These are phyloP conservation scores for Rhogogaster chlorosoma DNA, from an alignment of 2,888 invertebrate genomes.

Conservation along the genomic window DNA sequence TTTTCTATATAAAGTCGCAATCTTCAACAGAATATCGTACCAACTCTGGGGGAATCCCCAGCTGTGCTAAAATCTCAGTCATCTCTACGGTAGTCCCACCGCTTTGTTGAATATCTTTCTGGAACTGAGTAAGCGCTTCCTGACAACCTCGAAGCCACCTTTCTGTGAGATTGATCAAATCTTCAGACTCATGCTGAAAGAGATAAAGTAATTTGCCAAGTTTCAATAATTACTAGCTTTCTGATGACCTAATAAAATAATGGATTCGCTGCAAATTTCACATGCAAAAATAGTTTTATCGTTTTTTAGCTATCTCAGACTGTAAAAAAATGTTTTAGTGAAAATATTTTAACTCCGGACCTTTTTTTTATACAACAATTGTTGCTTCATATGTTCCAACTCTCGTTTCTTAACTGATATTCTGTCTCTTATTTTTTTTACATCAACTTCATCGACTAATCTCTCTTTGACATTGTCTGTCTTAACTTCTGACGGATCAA, in stretches of 20 bases:
- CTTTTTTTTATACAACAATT: slow-evolving; percentile 61
- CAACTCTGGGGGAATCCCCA: slow-evolving; percentile 79
- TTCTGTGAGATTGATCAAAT: slow-evolving; percentile 78
- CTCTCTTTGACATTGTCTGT: slow-evolving; percentile 27
- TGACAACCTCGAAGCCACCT: slow-evolving; percentile 81
- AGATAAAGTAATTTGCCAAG: slow-evolving; percentile 73
- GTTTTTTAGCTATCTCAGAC: neutral
- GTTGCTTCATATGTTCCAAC: slow-evolving; percentile 60
- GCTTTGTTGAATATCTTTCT: slow-evolving; percentile 78
- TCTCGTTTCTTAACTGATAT: slow-evolving; percentile 77
- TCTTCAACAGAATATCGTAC: slow-evolving; percentile 80
- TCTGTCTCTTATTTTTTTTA: slow-evolving; percentile 77
- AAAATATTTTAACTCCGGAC: slow-evolving; percentile 52
- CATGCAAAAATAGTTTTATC: neutral
- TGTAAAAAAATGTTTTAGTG: neutral
- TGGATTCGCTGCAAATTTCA: neutral
- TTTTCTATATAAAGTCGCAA: slow-evolving; percentile 78
- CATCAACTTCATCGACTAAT: slow-evolving; percentile 72
- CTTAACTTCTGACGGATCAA: slow-evolving; percentile 55
- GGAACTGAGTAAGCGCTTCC: slow-evolving; percentile 79
- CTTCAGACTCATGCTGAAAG: slow-evolving; percentile 78
- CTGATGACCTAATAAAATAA: no score
- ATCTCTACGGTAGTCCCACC: slow-evolving; percentile 78
- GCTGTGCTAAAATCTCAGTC: slow-evolving; percentile 77
- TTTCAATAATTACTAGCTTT: neutral